Base-by-base conservation (phyloP, 53 echinoderm and acorn worm genomes). In the Paracentrotus lividus region DNA sequence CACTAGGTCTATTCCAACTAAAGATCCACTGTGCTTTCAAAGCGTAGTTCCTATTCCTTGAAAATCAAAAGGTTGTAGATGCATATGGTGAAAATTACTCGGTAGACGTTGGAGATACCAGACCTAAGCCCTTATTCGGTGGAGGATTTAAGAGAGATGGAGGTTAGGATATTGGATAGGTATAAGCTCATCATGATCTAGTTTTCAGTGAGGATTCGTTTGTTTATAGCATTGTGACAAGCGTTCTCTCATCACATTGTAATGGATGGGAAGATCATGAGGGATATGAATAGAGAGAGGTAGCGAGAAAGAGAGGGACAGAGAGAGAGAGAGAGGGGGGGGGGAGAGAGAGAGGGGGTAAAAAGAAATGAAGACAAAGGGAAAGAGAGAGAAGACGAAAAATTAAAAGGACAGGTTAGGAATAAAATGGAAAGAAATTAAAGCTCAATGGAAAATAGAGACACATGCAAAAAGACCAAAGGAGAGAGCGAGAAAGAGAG, bases 221-320 rank as follows among this genome's bases (percentile, higher is more conserved):
- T 89, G 89, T 89, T 89, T 89, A 89, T 59, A 89, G 89, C 43
- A 89, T 44, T 56, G 89, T 42, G 89, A 64, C 89, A 58, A 58
- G 89, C n/a, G 29, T 13, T 61, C 89, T 8, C 42, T 89, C 89
- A 64, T 65, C 89, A 43, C 89, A 5, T 26, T 44, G 38, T 65
- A 89, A 89, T 89, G 89, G 89, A 89, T 89, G 60, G 40, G 60
- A 9, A 52, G 47, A 52, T 85, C 29, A 85, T 47, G 52, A 26
- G 49, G 10, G 85, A 24, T 2, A 43, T 42, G 33, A 36, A 10
- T 55, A 38, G 56, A 7, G 10, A 38, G 55, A 86, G 57, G 38
- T n/a, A 2, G 44, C 7, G 26, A 26, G 81, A 44, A 6, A 45
- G 77, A n/a, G 47, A 24, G 43, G 38, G 16, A 20, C 26, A 81